Conservation (phyloP, 2,888 invertebrate genomes). For the Anthophora plumipes region DNA sequence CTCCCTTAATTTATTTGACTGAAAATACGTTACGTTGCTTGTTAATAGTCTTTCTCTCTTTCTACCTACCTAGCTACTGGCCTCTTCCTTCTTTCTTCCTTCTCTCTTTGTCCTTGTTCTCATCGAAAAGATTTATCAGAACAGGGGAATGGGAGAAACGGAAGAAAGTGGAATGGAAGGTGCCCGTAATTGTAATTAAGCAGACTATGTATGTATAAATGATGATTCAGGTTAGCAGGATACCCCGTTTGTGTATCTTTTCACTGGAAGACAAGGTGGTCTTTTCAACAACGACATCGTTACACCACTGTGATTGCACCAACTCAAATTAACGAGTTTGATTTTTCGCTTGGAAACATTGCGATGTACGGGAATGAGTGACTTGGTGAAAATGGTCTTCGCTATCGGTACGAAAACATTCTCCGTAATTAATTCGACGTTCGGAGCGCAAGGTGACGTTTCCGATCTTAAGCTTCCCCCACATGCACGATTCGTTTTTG, state of each 20-base stretch:
- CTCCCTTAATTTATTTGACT: neutral
- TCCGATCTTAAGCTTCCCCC: neutral
- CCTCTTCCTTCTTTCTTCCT: neutral
- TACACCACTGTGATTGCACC: neutral
- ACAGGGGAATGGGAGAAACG: neutral
- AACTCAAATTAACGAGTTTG: neutral
- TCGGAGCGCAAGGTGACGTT: neutral
- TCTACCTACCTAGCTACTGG: no score
- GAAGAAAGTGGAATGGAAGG: no score
- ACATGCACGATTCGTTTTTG: neutral
- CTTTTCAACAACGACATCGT: slow-evolving; percentile 20
- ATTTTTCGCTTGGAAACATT: neutral
- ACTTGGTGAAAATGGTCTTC: slow-evolving; percentile 14
- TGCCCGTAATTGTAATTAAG: no score
- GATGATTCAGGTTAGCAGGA: neutral
- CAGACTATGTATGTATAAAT: neutral
- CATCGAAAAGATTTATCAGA: no score
- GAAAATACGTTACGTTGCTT: slow-evolving; percentile 17
- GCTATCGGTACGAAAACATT: slow-evolving; percentile 45
- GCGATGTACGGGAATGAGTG: neutral
- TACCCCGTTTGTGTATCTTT: slow-evolving; percentile 10
- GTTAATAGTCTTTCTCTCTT: neutral
- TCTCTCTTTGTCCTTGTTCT: no score
- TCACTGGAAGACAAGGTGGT: neutral
- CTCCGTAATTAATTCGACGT: slow-evolving; percentile 36